Conservation (phyloP, 2,113 vertebrate species). For the Albula goreensis region DNA sequence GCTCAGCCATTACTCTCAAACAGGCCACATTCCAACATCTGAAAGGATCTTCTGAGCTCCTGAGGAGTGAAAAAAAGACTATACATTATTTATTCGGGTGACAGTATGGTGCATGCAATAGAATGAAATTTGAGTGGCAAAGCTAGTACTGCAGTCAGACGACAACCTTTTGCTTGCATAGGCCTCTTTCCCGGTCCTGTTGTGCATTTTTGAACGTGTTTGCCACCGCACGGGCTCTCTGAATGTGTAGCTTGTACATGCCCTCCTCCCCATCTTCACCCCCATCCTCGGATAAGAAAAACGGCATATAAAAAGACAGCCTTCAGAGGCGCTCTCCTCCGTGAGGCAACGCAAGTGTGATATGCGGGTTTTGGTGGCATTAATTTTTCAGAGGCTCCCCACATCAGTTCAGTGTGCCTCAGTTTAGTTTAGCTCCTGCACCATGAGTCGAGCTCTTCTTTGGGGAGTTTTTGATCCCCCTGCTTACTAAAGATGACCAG, state of each 20-base stretch:
- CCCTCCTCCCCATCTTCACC: background rate
- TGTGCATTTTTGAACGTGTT: background rate
- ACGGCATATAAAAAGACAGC: background rate
- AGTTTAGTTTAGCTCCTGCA: background rate
- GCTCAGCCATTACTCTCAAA: background rate
- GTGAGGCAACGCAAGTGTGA: background rate
- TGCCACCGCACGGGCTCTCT: background rate
- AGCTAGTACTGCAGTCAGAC: background rate
- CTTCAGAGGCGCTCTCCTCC: slow-evolving; percentile 7
- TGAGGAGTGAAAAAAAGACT: background rate
- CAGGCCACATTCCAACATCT: background rate
- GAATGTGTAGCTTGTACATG: background rate
- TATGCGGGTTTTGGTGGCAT: background rate
- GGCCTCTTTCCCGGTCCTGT: background rate
- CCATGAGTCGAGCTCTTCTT: background rate
- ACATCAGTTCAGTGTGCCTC: background rate
- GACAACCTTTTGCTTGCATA: too few relatives aligned
- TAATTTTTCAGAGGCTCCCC: slow-evolving; percentile 9
- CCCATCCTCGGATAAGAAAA: background rate
- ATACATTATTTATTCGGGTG: slow-evolving; percentile 12
- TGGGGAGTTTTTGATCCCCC: background rate
- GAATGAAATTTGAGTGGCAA: background rate
- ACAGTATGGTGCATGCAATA: background rate
- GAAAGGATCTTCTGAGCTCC: slow-evolving; percentile 11
- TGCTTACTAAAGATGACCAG: background rate